These are phyloP conservation scores for Philaethria dido DNA, from an alignment of 2,888 invertebrate species.

Conservation along the genomic window DNA sequence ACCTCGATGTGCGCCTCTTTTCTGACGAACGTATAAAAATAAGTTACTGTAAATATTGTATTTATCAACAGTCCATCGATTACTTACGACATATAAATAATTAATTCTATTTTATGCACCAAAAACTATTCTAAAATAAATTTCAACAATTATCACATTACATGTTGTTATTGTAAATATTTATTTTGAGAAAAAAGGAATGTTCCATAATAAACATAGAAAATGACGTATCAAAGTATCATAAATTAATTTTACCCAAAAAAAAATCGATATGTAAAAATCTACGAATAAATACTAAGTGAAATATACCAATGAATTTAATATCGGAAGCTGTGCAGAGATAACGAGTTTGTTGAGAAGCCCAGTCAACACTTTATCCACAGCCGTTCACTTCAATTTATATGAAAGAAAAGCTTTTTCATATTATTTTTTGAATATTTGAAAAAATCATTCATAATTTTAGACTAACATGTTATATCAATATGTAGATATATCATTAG, in stretches of 20 bases:
- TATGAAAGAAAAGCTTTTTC: constrained; percentile 17
- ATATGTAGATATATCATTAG: neutral
- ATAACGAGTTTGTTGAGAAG: constrained; percentile 24
- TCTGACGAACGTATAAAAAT: constrained; percentile 31
- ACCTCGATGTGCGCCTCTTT: constrained; percentile 26
- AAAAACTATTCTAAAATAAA: too few species aligned
- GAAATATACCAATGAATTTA: constrained; percentile 23
- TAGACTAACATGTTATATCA: neutral
- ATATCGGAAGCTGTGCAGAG: constrained; percentile 24
- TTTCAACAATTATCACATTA: too few species aligned
- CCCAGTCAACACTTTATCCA: constrained; percentile 21
- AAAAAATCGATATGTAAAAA: too few species aligned
- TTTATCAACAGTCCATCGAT: neutral
- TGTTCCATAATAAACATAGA: too few species aligned
- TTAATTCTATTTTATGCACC: too few species aligned
- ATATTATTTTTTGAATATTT: neutral
- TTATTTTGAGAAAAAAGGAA: too few species aligned
- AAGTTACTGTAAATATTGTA: neutral
- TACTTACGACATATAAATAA: neutral
- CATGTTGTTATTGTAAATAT: too few species aligned
- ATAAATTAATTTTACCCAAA: too few species aligned
- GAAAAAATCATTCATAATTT: neutral
- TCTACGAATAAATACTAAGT: neutral
- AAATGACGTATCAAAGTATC: too few species aligned
- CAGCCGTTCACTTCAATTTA: constrained; percentile 19